Percentiles rank a stretch among this genome's conserved stretches.
Conservation (phyloP, 2,888 invertebrate species). For the Hymenopus coronatus region DNA sequence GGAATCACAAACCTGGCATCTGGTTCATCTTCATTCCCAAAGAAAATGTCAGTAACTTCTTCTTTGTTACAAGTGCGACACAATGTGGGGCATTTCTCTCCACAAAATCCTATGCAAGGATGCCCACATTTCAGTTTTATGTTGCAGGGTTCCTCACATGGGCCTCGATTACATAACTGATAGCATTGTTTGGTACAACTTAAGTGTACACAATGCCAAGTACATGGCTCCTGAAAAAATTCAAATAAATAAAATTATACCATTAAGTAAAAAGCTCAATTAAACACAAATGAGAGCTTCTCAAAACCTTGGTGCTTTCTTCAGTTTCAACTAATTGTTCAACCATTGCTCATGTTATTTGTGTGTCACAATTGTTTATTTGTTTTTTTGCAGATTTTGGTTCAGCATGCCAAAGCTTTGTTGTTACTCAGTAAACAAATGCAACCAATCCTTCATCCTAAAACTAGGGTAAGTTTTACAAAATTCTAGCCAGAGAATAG, state of each 20-base stretch:
- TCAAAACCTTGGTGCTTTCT: too few species aligned
- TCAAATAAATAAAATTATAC: not conserved
- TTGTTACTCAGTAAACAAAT: too few species aligned
- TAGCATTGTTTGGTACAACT: conserved; percentile 51
- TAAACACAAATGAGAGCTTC: too few species aligned
- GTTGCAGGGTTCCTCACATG: conserved; percentile 51
- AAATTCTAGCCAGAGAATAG: too few species aligned
- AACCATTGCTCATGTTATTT: too few species aligned
- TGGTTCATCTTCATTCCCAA: conserved; percentile 54
- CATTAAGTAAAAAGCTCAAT: not conserved
- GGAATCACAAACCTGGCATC: conserved; percentile 48
- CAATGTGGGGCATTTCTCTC: conserved; percentile 63
- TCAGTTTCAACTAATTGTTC: too few species aligned
- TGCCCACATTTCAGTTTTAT: conserved; percentile 54
- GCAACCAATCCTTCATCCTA: too few species aligned
- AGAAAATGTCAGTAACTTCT: conserved; percentile 47
- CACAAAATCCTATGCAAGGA: conserved; percentile 67
- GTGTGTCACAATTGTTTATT: too few species aligned
- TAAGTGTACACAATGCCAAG: conserved; percentile 51
- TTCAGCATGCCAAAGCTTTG: too few species aligned
- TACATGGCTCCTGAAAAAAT: conserved; percentile 47
- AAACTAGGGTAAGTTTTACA: too few species aligned
- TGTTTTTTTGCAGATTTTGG: too few species aligned
- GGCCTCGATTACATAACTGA: conserved; percentile 48
- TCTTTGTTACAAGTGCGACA: conserved; percentile 57